phyloP scores from a whole-genome alignment of 2,113 vertebrate genomes.

The Tenrec ecaudatus region DNA sequence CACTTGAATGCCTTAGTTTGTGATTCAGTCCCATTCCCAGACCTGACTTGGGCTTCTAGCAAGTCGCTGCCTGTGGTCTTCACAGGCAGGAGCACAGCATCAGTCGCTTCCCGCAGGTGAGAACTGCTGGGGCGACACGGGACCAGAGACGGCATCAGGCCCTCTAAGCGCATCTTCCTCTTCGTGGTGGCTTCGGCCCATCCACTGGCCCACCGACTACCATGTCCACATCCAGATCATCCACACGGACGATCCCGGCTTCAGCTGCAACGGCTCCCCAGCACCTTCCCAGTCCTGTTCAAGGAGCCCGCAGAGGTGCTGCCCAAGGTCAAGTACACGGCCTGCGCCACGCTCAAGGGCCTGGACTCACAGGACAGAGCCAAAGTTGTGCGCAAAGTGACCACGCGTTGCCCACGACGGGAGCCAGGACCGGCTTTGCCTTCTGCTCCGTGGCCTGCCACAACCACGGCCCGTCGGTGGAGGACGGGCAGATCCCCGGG shows the following conservation, averaged over 20 bases:
- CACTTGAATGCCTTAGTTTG: background rate
- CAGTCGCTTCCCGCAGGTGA: too few species aligned
- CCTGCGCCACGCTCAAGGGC: conserved; percentile 97
- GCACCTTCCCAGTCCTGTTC: conserved; percentile 99
- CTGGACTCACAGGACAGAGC: conserved; percentile 99
- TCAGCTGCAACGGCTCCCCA: conserved; percentile 97
- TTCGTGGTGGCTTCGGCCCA: conserved; percentile 97
- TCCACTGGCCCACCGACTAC: conserved; percentile 97
- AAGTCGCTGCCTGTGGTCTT: background rate
- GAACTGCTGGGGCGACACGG: too few species aligned
- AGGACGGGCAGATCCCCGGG: conserved; percentile 98
- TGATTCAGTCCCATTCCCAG: too few species aligned
- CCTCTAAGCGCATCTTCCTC: conserved; percentile 96
- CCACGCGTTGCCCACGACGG: conserved; percentile 94
- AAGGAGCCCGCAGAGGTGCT: conserved; percentile 98
- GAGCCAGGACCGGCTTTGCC: conserved; percentile 97
- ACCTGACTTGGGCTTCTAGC: background rate
- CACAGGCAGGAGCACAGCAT: too few species aligned
- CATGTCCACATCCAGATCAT: conserved; percentile 97
- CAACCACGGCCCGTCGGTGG: conserved; percentile 98
- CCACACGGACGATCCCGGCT: conserved; percentile 96
- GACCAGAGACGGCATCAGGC: conserved; percentile 84
- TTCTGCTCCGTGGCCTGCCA: conserved; percentile 98
- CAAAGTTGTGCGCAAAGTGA: conserved; percentile 98
- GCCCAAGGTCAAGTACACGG: conserved; percentile 97